Percentiles rank a stretch among this genome's conserved stretches.
Evolutionary conservation across 2,888 invertebrate genomes (phyloP).

Genomic region (Mesoligia furuncula): DNA sequence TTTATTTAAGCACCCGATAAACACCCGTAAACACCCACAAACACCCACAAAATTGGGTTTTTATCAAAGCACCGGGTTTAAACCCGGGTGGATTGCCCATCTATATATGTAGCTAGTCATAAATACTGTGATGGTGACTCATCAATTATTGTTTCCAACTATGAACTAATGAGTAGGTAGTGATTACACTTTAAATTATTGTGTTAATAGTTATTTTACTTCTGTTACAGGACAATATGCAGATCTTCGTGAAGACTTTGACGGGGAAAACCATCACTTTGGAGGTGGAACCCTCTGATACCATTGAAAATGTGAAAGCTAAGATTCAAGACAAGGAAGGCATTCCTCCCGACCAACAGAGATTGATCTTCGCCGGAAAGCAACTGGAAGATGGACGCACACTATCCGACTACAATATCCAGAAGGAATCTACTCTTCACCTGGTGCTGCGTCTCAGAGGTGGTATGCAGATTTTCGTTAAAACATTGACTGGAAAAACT

Average conservation of each 20-base stretch:
- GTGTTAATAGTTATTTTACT: conserved; percentile 34
- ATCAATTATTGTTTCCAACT: conserved; percentile 5
- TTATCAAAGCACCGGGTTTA: too few relatives aligned
- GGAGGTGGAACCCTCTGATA: conserved; percentile 59
- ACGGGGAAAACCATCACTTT: conserved; percentile 60
- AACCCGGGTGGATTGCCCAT: too few relatives aligned
- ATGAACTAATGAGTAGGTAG: background rate
- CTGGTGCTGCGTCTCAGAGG: conserved; percentile 68
- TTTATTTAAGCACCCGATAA: too few relatives aligned
- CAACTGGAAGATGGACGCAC: conserved; percentile 61
- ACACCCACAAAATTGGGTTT: too few relatives aligned
- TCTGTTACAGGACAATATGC: conserved; percentile 74
- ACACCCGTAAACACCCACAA: too few relatives aligned
- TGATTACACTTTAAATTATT: background rate
- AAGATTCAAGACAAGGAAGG: conserved; percentile 64
- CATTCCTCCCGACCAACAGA: conserved; percentile 59
- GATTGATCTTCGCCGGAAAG: conserved; percentile 60
- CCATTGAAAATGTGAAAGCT: conserved; percentile 59
- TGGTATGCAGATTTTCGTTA: conserved; percentile 73
- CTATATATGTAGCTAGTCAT: conserved; percentile 11
- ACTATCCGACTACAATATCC: conserved; percentile 56
- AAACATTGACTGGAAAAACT: conserved; percentile 70
- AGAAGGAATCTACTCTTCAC: conserved; percentile 67
- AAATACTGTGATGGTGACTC: conserved; percentile 44
- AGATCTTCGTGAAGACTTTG: conserved; percentile 63